These are phyloP conservation scores for Tylochromis polylepis DNA, from an alignment of 2,113 vertebrate species.

Conservation along the genomic window DNA sequence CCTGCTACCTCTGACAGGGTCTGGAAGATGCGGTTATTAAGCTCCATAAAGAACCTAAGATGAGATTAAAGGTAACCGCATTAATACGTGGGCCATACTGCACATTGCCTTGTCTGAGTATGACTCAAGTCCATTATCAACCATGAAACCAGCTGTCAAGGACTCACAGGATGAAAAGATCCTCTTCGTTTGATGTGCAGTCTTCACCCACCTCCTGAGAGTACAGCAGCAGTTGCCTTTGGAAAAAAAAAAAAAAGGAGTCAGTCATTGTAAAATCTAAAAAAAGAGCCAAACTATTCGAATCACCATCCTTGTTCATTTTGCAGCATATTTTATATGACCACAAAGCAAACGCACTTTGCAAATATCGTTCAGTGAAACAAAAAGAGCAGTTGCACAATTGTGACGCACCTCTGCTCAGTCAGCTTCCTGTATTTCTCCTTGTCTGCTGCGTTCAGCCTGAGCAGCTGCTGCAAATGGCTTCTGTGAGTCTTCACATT, in stretches of 20 bases:
- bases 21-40: constrained; percentile 98
- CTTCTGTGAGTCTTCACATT: constrained; percentile 94
- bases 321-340: accelerated
- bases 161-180: constrained; percentile 97
- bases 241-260: not conserved
- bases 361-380: not conserved
- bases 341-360: not conserved
- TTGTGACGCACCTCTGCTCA: constrained; percentile 87
- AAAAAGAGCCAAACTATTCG: not conserved
- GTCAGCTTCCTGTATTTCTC: constrained; percentile 94
- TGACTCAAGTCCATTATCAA: not conserved
- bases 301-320: not conserved
- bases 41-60: constrained; percentile 95
- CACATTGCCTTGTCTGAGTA: not conserved
- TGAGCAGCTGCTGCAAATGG: constrained; percentile 85
- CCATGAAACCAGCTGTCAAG: not conserved
- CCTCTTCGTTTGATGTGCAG: constrained; percentile 90
- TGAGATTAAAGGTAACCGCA: not conserved
- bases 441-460: constrained; percentile 86
- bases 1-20: constrained; percentile 86
- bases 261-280: not conserved
- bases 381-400: not conserved
- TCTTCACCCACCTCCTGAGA: constrained; percentile 92
- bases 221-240: constrained; percentile 92
- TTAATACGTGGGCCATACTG: not conserved